Evolutionary conservation across 2,888 invertebrate species (phyloP).

Genomic region (Pachliopta kotzebuea): DNA sequence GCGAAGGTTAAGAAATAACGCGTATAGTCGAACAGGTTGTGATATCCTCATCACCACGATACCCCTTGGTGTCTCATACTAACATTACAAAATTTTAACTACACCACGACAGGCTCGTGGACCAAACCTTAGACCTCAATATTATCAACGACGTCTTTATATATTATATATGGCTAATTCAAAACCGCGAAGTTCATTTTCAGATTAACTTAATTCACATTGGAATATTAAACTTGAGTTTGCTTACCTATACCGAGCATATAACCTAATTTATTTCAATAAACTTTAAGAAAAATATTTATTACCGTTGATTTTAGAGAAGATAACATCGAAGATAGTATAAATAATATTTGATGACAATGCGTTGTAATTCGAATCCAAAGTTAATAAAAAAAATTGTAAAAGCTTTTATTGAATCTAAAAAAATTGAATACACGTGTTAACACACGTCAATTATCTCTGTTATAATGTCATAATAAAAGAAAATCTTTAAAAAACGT

Average conservation of each 20-base stretch:
- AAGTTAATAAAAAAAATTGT: not conserved
- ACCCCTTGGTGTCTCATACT: no score
- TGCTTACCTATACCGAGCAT: not conserved
- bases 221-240: not conserved
- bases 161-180: no score
- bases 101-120: no score
- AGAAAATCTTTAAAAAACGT: conserved; percentile 67
- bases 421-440: conserved; percentile 40
- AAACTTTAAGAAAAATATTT: not conserved
- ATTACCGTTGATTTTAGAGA: no score
- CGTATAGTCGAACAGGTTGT: no score
- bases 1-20: no score
- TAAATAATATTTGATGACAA: not conserved
- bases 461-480: conserved; percentile 54
- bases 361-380: not conserved
- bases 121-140: no score
- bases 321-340: no score
- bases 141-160: no score
- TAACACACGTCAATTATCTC: conserved; percentile 66
- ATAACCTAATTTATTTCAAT: not conserved
- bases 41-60: no score
- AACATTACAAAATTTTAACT: no score
- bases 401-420: conserved; percentile 13
- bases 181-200: not conserved
- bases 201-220: not conserved